Base-by-base conservation (phyloP, 2,113 vertebrate genomes). In the Leptobrachium ailaonicum region DNA sequence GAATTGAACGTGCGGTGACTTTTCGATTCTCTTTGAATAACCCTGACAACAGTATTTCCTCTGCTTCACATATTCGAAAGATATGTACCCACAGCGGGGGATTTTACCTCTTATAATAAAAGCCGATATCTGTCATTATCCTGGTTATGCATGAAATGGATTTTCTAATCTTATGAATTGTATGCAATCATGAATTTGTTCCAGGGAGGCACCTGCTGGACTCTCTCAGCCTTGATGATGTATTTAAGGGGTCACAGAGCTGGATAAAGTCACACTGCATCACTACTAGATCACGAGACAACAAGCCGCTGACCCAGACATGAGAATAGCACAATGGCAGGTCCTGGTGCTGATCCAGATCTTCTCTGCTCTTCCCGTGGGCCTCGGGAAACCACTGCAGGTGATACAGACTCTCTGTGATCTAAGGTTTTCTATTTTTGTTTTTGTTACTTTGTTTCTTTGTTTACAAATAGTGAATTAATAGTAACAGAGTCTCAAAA, bases 141-240 rank as follows among this genome's bases (percentile, higher is more conserved):
- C 20, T 32, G 20, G 20, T 32, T 32, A 32, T 32, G 20, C 20
- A 32, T 32, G 20, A 32, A 32, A 32, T 32, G 20, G 20, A 1
- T 1, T 32, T 32, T 8, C 13, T 75, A 20, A 64, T 50, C 41
- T 53, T 6, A 10, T 53, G 41, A 76, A 12, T 53, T 7, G 44
- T 41, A 44, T 53, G 20, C n/a, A 76, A 13, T n/a, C 6, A 53
- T 12, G 44, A 47, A 53, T 76, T 76, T 41, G 74, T 76, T 66
- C 74, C 62, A 54, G 62, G 45, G 62, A 76, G 45, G 45, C 8
- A 5, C 41, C 43, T 54, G 4, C n/a, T 3, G 32, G 45, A 41
- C 3, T n/a, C 3, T 12, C 44, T 63, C 44, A 40, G n/a, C 32
- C 45, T 14, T 8, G 2, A 41, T 4, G 45, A 14, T 41, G 6